phyloP scores from a whole-genome alignment of 1,140 invertebrate genomes.

The Atta colombica region DNA sequence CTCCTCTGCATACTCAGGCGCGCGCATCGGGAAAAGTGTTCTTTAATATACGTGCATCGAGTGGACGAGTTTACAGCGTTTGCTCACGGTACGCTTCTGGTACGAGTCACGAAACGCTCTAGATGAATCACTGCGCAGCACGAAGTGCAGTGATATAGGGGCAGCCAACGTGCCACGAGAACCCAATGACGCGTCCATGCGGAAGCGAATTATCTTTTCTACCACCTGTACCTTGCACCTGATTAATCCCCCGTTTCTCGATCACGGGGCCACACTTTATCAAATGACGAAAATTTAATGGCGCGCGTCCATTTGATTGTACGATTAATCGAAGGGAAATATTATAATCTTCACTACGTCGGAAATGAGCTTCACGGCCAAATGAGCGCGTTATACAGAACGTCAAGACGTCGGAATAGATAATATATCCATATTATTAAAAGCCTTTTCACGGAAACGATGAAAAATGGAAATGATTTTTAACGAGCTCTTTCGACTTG shows the following conservation, averaged over 20 bases:
- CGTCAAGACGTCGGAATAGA: slow-evolving; percentile 3
- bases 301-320: slow-evolving; percentile 41
- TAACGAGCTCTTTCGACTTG: background rate
- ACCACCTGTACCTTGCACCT: slow-evolving; percentile 60
- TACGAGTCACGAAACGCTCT: slow-evolving; percentile 78
- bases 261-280: slow-evolving; percentile 36
- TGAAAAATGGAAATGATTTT: background rate
- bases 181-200: slow-evolving; percentile 56
- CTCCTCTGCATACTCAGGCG: slow-evolving; percentile 48
- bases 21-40: slow-evolving; percentile 75
- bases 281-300: slow-evolving; percentile 54
- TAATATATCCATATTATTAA: background rate
- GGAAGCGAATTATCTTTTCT: slow-evolving; percentile 66
- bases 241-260: slow-evolving; percentile 51
- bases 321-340: slow-evolving; percentile 55
- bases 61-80: slow-evolving; percentile 76
- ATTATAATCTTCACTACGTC: slow-evolving; percentile 29
- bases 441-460: background rate
- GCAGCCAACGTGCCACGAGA: slow-evolving; percentile 47
- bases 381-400: slow-evolving; percentile 3
- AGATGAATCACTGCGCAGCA: slow-evolving; percentile 78
- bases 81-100: slow-evolving; percentile 77
- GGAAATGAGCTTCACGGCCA: slow-evolving; percentile 49
- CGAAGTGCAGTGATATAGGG: slow-evolving; percentile 62
- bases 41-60: slow-evolving; percentile 81